Evolutionary conservation across 2,888 invertebrate species (phyloP).

Genomic region (Saturnia japonica): DNA sequence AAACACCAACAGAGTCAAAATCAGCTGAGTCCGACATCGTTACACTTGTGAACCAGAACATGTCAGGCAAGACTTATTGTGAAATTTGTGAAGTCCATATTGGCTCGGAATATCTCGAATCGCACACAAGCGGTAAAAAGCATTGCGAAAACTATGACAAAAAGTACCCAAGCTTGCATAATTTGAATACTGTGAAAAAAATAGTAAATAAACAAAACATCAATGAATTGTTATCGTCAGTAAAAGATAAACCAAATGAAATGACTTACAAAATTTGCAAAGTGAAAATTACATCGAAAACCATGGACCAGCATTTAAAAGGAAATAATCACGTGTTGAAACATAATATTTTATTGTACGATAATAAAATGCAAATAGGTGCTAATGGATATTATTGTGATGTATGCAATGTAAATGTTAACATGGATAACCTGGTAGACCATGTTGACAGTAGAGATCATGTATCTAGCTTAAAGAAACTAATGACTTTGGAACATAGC

Average conservation of each 20-base stretch:
- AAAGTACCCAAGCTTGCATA: not conserved
- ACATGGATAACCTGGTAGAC: not conserved
- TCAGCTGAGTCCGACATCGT: not conserved
- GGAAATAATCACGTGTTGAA: not conserved
- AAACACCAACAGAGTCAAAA: not conserved
- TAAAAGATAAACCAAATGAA: not conserved
- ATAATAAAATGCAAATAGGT: conserved; percentile 26
- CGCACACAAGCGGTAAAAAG: not conserved
- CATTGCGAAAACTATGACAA: not conserved
- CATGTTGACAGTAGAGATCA: not conserved
- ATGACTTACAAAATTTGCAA: not conserved
- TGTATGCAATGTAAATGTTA: not conserved
- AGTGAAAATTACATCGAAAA: not conserved
- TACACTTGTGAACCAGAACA: not conserved
- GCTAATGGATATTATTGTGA: conserved; percentile 5
- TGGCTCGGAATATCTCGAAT: not conserved
- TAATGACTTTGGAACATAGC: not conserved
- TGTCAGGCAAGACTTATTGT: not conserved
- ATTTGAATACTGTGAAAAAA: not conserved
- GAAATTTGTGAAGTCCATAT: not conserved
- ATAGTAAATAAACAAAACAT: not conserved
- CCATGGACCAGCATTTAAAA: not conserved
- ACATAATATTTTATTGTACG: not conserved
- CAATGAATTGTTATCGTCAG: no score
- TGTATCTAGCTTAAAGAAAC: not conserved